Evolutionary conservation across 2,888 invertebrate genomes (phyloP).

Genomic region (Stomorhina lunata): DNA sequence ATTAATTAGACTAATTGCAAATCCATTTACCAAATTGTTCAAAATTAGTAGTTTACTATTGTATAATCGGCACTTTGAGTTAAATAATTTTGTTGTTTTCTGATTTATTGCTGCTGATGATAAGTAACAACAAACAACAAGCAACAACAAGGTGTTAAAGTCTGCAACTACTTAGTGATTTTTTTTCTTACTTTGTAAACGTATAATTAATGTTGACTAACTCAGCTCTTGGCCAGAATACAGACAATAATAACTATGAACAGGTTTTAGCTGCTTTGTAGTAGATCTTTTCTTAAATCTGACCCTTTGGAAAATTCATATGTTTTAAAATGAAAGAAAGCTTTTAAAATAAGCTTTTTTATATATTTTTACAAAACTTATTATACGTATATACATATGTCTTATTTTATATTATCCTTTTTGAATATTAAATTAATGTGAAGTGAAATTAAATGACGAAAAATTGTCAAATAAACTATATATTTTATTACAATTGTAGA

Average conservation of each 20-base stretch:
- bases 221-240: not conserved
- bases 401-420: too few species aligned
- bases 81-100: not conserved
- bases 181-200: conserved; percentile 36
- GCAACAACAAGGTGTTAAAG: conserved; percentile 63
- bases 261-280: conserved; percentile 9
- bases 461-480: too few species aligned
- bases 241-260: conserved; percentile 33
- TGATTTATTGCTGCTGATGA: conserved; percentile 9
- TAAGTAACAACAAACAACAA: too few species aligned
- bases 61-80: not conserved
- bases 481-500: too few species aligned
- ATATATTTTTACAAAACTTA: too few species aligned
- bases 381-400: too few species aligned
- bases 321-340: not conserved
- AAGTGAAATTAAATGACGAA: too few species aligned
- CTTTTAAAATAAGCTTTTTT: too few species aligned
- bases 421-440: too few species aligned
- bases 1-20: not conserved
- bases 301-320: not conserved
- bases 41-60: too few species aligned
- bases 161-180: conserved; percentile 48
- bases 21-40: conserved; percentile 8
- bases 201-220: conserved; percentile 58
- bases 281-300: too few species aligned